Evolutionary conservation across 1,140 invertebrate genomes (phyloP).

Genomic region (Eupeodes corollae): DNA sequence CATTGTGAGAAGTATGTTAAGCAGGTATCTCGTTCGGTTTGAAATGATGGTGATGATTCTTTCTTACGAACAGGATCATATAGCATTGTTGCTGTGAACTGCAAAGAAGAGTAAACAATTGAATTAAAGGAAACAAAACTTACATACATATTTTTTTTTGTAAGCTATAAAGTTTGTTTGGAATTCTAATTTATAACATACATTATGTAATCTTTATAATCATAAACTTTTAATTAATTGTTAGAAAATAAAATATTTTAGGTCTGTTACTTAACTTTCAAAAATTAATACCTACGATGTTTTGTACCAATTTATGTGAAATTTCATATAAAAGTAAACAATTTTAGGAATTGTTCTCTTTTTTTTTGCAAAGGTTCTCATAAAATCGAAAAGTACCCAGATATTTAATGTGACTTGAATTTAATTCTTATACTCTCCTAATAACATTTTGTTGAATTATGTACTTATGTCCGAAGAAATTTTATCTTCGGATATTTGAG

Average conservation of each 20-base stretch:
- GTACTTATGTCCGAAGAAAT: no score
- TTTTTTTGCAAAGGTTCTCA: neutral
- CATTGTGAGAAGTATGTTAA: conserved; percentile 81
- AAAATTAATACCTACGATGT: neutral
- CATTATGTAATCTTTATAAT: no score
- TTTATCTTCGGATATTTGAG: no score
- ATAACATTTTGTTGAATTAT: no score
- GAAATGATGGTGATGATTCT: conserved; percentile 56
- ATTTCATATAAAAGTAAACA: neutral
- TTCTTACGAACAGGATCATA: conserved; percentile 57
- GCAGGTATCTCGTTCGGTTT: conserved; percentile 68
- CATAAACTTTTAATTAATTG: no score
- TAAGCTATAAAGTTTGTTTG: no score
- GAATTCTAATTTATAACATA: no score
- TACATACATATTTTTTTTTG: no score
- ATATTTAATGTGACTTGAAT: no score
- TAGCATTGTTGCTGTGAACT: conserved; percentile 55
- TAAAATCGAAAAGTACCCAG: neutral
- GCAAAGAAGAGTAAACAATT: conserved; percentile 9
- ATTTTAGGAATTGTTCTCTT: neutral
- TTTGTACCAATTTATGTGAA: neutral
- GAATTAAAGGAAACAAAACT: neutral
- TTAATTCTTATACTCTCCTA: no score
- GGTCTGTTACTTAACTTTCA: neutral
- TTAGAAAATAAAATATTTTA: neutral